phyloP scores from a whole-genome alignment of 2,113 vertebrate species.

The Proterorhinus semilunaris region DNA sequence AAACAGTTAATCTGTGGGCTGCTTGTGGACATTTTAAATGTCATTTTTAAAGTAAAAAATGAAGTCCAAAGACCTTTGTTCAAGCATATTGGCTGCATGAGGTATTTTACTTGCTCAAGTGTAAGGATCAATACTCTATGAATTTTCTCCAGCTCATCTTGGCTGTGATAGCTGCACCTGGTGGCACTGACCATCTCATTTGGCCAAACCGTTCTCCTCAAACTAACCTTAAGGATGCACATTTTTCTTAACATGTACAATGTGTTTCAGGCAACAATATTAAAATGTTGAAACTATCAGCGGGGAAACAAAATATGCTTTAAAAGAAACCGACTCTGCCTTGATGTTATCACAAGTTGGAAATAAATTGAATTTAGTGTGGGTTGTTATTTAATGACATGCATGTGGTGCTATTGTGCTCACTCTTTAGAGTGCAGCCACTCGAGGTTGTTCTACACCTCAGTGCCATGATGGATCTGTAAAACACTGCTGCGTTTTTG shows the following conservation, averaged over 20 bases:
- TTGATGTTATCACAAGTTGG: not conserved
- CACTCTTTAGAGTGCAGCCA: conserved; percentile 18
- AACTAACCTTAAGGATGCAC: conserved; percentile 39
- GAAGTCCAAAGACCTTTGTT: conserved; percentile 12
- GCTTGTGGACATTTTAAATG: conserved; percentile 7
- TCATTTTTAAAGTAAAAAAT: conserved; percentile 6
- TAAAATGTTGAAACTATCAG: not conserved
- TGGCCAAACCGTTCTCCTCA: conserved; percentile 41
- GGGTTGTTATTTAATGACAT: not conserved
- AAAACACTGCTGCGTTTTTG: conserved; percentile 8
- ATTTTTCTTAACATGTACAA: conserved; percentile 29
- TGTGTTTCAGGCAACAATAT: conserved; percentile 3
- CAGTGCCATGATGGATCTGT: conserved; percentile 27
- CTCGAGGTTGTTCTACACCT: conserved; percentile 17
- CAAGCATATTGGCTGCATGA: conserved; percentile 64
- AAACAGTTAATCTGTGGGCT: conserved; percentile 15
- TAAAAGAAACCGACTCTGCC: not conserved
- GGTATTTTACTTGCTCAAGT: conserved; percentile 64
- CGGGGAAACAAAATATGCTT: not conserved
- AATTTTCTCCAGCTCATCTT: conserved; percentile 71
- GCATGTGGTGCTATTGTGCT: conserved; percentile 1
- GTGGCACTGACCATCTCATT: conserved; percentile 53
- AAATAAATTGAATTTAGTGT: conserved; percentile 24
- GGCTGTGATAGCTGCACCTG: conserved; percentile 49
- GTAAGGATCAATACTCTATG: conserved; percentile 77